Evolutionary conservation across 2,113 vertebrate genomes (phyloP), one percentile per base, ranked within the genome.

Genomic region (Sylvia atricapilla): DNA sequence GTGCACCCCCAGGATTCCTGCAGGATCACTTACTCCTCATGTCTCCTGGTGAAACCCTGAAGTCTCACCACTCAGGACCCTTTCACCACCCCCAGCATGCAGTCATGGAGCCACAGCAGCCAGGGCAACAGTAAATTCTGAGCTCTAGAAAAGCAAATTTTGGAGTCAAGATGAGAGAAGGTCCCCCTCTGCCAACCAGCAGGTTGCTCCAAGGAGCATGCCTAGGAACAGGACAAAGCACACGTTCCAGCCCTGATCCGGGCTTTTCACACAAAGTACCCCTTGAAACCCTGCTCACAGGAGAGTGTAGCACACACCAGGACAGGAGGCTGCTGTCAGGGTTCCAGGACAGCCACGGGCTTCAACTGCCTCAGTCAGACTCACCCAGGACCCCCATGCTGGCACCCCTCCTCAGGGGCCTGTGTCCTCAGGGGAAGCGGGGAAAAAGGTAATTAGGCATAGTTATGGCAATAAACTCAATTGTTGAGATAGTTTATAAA

Each of bases 161-260:
- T 44, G 72, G 53, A 39, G 37, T n/a, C 15, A 21, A 20, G 30
- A 27, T 37, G 31, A 24, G 19, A 10, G 13, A 68, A 64, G 6
- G 11, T 50, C 10, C 15, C 9, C 22, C 13, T 31, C 8, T 11
- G 4, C n/a, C 3, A 6, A 11, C 5, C 7, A 8, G 43, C 24
- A 70, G 21, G 21, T 52, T 27, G 23, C 21, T 16, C 16, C 0
- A 0, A 55, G 27, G 8, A 44, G 4, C 1, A 1, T 20, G 19
- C 22, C 35, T 50, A 52, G 35, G 25, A 60, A 23, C 10, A 6
- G 37, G 43, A 59, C 31, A 60, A 68, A 43, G 35, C 1, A 2
- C 11, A 4, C 7, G 6, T 9, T 64, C 31, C 60, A 56, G 35
- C 15, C 28, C 30, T 52, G 37, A 37, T n/a, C 37, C 6, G 4